Percentiles rank a stretch among this genome's conserved stretches.
Evolutionary conservation across 2,888 invertebrate species (phyloP).

Genomic region (Ormyrus nitidulus): DNA sequence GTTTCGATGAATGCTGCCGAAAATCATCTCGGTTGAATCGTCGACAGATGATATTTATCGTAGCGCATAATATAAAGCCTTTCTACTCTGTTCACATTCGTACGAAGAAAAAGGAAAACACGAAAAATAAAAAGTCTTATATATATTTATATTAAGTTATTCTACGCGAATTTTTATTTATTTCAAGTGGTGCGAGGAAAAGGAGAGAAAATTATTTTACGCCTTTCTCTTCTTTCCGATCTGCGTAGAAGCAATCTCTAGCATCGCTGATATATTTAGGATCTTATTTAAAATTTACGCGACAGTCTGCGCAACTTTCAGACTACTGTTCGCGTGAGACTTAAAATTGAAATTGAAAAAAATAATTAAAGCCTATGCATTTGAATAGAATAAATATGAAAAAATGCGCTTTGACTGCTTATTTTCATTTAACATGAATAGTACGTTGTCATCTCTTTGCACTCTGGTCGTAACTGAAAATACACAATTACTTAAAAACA

Average conservation of each 20-base stretch:
- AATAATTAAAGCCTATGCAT: conserved; percentile 5
- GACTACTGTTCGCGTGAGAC: neutral
- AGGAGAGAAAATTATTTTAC: conserved; percentile 45
- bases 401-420: conserved; percentile 22
- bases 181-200: conserved; percentile 19
- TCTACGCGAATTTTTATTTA: conserved; percentile 25
- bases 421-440: neutral
- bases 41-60: conserved; percentile 5
- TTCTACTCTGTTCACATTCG: conserved; percentile 13
- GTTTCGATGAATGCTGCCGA: neutral
- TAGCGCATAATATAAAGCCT: conserved; percentile 22
- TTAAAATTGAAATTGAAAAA: conserved; percentile 3
- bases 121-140: conserved; percentile 9
- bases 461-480: neutral
- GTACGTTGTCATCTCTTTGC: neutral
- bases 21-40: neutral
- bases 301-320: neutral
- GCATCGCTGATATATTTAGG: neutral
- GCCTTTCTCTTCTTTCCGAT: neutral
- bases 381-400: conserved; percentile 11
- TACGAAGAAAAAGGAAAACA: conserved; percentile 7
- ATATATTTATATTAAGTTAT: conserved; percentile 23
- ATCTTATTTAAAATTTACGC: neutral
- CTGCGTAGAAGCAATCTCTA: neutral
- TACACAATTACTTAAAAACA: conserved; percentile 30